These are phyloP conservation scores for Lucinisca nassula DNA, from an alignment of 2,888 invertebrate genomes.

Conservation along the genomic window DNA sequence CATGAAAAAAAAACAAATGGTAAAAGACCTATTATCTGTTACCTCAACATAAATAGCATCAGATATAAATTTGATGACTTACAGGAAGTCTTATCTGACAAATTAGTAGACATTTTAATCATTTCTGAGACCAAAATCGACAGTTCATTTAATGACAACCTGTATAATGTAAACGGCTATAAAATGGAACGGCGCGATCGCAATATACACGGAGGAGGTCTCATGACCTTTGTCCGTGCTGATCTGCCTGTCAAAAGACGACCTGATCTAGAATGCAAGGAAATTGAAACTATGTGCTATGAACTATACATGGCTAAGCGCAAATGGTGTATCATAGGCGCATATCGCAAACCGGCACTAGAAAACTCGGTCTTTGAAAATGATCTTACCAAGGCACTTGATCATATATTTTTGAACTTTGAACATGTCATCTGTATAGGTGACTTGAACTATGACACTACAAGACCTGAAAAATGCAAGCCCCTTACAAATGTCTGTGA, in stretches of 20 bases:
- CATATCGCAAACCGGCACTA: background rate
- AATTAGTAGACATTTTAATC: background rate
- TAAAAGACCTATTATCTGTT: no score
- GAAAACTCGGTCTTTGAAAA: background rate
- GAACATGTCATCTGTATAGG: background rate
- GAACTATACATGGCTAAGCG: background rate
- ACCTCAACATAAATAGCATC: no score
- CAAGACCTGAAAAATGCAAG: background rate
- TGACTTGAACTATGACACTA: background rate
- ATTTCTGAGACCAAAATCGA: conserved; percentile 3
- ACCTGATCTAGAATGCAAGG: background rate
- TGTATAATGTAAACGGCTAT: background rate
- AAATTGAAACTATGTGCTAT: background rate
- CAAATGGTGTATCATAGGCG: background rate
- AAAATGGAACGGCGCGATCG: background rate
- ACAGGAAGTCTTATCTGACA: background rate
- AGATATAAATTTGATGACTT: background rate
- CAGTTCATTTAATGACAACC: background rate
- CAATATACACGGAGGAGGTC: background rate
- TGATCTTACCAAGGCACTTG: background rate
- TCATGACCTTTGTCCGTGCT: background rate
- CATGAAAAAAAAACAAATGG: no score
- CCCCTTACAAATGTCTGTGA: background rate
- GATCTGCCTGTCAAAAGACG: conserved; percentile 19
- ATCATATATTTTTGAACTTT: conserved; percentile 2